These are phyloP conservation scores for Nesoenas mayeri DNA, from an alignment of 2,113 vertebrate species.

Conservation along the genomic window DNA sequence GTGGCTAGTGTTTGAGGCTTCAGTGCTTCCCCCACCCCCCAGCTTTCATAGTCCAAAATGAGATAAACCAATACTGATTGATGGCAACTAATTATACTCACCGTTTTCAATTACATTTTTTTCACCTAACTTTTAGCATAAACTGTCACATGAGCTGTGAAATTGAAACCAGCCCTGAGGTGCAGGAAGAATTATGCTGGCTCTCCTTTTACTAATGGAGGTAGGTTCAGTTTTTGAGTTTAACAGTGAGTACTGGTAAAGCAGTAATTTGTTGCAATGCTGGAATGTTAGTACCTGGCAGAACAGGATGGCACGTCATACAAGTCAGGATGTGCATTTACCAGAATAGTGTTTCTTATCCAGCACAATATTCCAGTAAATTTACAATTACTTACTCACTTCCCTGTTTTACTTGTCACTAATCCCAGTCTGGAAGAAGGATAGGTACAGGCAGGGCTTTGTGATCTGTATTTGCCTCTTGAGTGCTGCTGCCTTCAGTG, in stretches of 20 bases:
- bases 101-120: background rate
- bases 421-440: background rate
- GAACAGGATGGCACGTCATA: background rate
- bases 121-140: background rate
- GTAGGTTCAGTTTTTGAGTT: background rate
- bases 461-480: background rate
- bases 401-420: background rate
- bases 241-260: background rate
- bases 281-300: background rate
- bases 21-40: background rate
- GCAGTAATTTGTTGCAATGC: background rate
- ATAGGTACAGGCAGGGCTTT: background rate
- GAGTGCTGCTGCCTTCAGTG: background rate
- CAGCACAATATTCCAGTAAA: background rate
- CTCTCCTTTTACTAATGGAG: background rate
- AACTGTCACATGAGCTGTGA: background rate
- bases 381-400: accelerated
- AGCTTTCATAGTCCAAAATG: background rate
- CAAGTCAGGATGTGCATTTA: background rate
- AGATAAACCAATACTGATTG: background rate
- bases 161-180: background rate
- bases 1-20: background rate
- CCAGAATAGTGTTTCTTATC: background rate
- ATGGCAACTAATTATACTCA: background rate
- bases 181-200: background rate